Percentiles rank a stretch among this genome's conserved stretches.
These are phyloP conservation scores for Aspidiotus rigidus DNA, from an alignment of 2,888 invertebrate genomes.

Conservation along the genomic window DNA sequence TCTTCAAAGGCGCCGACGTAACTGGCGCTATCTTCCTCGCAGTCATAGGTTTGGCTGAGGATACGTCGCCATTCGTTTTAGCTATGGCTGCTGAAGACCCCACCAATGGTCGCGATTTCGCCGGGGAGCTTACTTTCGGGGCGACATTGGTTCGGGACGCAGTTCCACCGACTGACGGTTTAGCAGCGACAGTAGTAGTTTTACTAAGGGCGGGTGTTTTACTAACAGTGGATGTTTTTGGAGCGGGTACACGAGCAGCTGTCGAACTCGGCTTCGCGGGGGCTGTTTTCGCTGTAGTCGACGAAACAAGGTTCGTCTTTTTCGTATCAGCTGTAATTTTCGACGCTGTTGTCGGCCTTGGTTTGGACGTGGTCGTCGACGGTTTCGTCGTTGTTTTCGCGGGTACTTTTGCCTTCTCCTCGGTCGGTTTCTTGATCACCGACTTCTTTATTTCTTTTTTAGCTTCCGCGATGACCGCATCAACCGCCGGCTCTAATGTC, in stretches of 20 bases:
- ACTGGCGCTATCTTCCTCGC: not conserved
- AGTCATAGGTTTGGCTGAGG: constrained; percentile 1
- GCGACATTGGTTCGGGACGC: constrained; percentile 9
- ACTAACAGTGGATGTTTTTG: constrained; percentile 17
- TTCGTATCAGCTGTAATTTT: constrained; percentile 16
- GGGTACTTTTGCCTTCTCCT: constrained; percentile 28
- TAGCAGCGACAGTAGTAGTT: constrained; percentile 9
- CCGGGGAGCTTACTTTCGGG: constrained; percentile 11
- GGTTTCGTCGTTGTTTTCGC: constrained; percentile 26
- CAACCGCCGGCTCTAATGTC: not conserved
- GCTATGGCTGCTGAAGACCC: constrained; percentile 23
- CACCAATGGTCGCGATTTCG: constrained; percentile 19
- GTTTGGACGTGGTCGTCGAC: constrained; percentile 28
- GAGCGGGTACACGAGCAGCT: constrained; percentile 12
- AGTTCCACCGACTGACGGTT: not conserved
- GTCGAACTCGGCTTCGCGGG: not conserved
- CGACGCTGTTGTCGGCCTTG: constrained; percentile 16
- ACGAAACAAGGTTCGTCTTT: constrained; percentile 11
- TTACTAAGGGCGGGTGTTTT: constrained; percentile 19
- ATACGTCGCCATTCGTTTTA: constrained; percentile 31
- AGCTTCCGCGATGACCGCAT: not conserved
- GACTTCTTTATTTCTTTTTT: constrained; percentile 27
- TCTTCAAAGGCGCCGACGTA: constrained; percentile 1
- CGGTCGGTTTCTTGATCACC: constrained; percentile 28
- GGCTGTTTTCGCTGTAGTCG: constrained; percentile 32